Base-by-base conservation (phyloP, 64 coral and sea anemone species). In the Trachythela sp. region DNA sequence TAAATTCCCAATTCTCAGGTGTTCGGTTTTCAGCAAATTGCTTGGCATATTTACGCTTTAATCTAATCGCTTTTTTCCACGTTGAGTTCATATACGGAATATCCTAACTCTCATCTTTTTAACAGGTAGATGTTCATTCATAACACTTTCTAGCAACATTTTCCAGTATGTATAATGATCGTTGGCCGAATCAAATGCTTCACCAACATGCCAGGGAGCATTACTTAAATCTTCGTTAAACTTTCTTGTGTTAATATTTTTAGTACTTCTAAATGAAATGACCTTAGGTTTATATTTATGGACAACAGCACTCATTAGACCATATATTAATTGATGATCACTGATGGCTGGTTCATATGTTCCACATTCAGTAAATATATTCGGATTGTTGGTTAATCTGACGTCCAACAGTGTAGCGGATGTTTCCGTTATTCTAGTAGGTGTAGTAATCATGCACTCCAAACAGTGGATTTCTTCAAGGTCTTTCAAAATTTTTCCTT, bases 31-130 rank as follows among this genome's bases (percentile, higher is more conserved):
- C 60, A 34, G 22, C 35, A 38, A 70, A 88, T 67, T 70, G 39
- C 37, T 88, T 88, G 13, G 86, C 58, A 88, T 88, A 88, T 39
- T 70, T 88, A 29, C 86, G 34, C 42, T 88, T 68, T 37, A 42
- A 42, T 43, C 58, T 50, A 60, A 59, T 87, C 22, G 86, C 86
- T 18, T 15, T 59, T 87, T 87, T 87, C 86, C 48, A 87, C 51
- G 54, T 59, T 56, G 86, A n/a, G 18, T 29, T 87, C 86, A 87
- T 87, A 36, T 87, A 87, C 32, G 34, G 86, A 60, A 50, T 59
- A 52, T 87, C 85, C 85, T 87, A n/a, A 87, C 85, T 52, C 40
- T 87, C 85, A 87, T 67, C 49, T 87, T 87, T 87, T 39, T 87
- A 34, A 87, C 48, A 60, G 85, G 85, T 27, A 87, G 26, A 50